Evolutionary conservation across 92 coral and sea anemone species (phyloP), one percentile per base, ranked within the genome.

Genomic region (Zoanthus solanderi): DNA sequence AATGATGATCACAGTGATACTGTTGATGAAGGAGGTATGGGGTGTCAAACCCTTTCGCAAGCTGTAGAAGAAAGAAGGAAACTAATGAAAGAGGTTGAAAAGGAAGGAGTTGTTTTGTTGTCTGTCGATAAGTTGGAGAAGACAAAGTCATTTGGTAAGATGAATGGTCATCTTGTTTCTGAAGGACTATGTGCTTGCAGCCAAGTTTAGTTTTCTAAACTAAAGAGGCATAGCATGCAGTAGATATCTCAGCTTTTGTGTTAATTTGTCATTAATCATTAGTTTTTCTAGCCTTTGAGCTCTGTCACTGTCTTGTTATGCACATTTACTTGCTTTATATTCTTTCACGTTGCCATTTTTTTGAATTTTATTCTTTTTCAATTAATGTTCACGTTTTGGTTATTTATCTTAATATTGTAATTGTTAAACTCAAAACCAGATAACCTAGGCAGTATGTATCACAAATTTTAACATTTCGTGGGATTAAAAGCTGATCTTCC

Each of bases 21-120:
- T 65, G 90, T 91, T 73, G 98, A 95, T 89, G 92, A 95, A 16
- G 98, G 98, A 50, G 98, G 98, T 71, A 95, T 95, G 98, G 94
- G 96, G 44, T 95, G 98, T 69, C 63, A 30, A 16, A 80, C 68
- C 32, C 71, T 95, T 52, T 85, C 84, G 60, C 86, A 80, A 68
- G 98, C 98, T 30, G 90, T 95, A 53, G 87, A 91, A 52, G 98
- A 95, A 77, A 87, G 98, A 63, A 83, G 95, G 79, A 92, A 93
- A 63, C 52, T 89, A 6, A 68, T 87, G 34, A 78, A 60, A 72
- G 94, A 95, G 86, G 56, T 57, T 31, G 93, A 91, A 60, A 78
- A 79, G 30, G 58, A 80, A 71, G 94, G 88, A 78, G 98, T 89
- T 52, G 94, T 95, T 86, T 72, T 91, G 82, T 90, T 93, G 77